Percentiles rank a stretch among this genome's conserved stretches.
These are phyloP conservation scores for Oophaga pumilio DNA, from an alignment of 2,113 vertebrate genomes.

Conservation along the genomic window DNA sequence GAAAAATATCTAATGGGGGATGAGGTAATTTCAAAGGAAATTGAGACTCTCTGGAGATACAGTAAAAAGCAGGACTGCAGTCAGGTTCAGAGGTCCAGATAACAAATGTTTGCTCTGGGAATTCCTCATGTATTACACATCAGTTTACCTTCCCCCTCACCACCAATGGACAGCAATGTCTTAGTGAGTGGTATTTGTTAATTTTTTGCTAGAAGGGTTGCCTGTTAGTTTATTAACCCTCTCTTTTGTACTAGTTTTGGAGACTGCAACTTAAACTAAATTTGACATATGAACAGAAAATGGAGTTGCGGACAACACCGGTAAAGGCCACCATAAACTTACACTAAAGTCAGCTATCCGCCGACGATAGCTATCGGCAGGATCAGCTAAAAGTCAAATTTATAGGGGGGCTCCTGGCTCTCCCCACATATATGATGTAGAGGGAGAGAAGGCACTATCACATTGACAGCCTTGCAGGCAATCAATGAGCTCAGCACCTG, in stretches of 20 bases:
- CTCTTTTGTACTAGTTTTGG: not conserved
- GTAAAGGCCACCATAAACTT: no score
- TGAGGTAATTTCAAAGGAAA: not conserved
- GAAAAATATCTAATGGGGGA: not conserved
- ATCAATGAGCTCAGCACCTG: no score
- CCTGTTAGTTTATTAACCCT: not conserved
- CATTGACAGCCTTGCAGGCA: no score
- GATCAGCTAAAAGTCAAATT: no score
- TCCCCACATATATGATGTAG: no score
- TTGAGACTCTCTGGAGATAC: not conserved
- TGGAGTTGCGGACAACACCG: no score
- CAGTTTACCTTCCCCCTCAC: slow-evolving; percentile 5
- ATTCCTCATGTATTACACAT: slow-evolving; percentile 48
- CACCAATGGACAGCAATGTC: slow-evolving; percentile 15
- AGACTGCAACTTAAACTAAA: not conserved
- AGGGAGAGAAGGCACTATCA: no score
- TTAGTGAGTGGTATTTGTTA: slow-evolving; percentile 8
- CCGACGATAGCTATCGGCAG: no score
- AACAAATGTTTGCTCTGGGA: slow-evolving; percentile 50
- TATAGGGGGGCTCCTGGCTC: no score
- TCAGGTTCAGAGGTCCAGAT: slow-evolving; percentile 39
- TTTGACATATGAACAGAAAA: no score
- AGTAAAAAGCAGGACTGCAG: not conserved
- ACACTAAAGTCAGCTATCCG: no score
- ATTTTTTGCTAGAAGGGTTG: slow-evolving; percentile 3